Evolutionary conservation across 2,113 vertebrate genomes (phyloP).

Genomic region (Columba livia): DNA sequence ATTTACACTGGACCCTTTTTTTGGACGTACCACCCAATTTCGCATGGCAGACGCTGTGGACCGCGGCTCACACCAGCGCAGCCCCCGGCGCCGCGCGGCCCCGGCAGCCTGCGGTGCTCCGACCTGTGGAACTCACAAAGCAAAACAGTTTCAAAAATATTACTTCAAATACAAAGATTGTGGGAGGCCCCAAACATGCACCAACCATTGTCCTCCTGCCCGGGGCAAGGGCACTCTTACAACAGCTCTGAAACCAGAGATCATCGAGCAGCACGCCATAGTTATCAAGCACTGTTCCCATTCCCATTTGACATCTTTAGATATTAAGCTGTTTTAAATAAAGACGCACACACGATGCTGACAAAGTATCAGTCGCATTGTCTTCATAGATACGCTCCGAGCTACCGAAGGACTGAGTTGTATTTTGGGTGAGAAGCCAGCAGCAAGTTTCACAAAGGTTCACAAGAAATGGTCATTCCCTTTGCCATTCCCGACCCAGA

Average conservation of each 20-base stretch:
- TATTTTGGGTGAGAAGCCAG: not conserved
- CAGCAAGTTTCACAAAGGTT: not conserved
- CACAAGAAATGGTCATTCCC: not conserved
- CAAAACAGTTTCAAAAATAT: not conserved
- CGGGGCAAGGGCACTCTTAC: not conserved
- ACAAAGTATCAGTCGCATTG: not conserved
- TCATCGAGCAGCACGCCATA: not conserved
- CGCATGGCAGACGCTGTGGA: accelerated
- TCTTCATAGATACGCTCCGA: not conserved
- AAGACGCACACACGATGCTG: not conserved
- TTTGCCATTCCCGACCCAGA: not conserved
- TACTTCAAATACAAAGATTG: not conserved
- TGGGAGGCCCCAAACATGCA: not conserved
- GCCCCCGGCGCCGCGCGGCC: not conserved
- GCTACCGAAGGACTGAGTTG: not conserved
- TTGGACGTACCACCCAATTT: not conserved
- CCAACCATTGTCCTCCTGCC: not conserved
- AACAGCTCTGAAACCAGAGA: not conserved
- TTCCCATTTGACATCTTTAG: not conserved
- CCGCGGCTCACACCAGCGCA: not conserved
- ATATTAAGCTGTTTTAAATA: not conserved
- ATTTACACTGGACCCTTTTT: accelerated
- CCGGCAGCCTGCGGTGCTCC: not conserved
- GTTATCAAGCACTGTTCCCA: not conserved
- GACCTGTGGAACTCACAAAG: not conserved